phyloP scores from a whole-genome alignment of 2,113 vertebrate genomes.

The Acrocephalus arundinaceus region DNA sequence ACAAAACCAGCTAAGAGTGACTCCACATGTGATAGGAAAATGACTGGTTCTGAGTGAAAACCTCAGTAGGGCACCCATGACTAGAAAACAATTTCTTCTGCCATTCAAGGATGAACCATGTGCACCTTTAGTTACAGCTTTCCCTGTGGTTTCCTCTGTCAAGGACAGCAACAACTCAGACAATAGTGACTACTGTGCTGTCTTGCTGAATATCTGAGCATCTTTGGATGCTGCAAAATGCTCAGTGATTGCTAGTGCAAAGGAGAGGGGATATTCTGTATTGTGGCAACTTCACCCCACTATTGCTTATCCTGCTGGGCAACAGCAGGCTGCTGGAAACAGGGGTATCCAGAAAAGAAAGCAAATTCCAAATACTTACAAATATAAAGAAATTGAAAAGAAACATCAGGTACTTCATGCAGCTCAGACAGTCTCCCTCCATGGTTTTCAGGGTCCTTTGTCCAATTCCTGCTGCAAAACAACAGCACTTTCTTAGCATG shows the following conservation, averaged over 20 bases:
- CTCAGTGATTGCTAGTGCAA: not conserved
- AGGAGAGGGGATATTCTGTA: not conserved
- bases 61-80: not conserved
- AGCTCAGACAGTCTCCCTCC: constrained; percentile 93
- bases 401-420: constrained; percentile 95
- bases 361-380: constrained; percentile 79
- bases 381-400: constrained; percentile 96
- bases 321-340: not conserved
- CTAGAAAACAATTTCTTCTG: not conserved
- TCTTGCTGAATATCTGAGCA: not conserved
- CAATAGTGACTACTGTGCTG: not conserved
- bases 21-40: not conserved
- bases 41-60: not conserved
- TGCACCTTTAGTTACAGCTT: not conserved
- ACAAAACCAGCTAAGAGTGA: not conserved
- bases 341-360: not conserved
- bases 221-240: not conserved
- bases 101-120: not conserved
- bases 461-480: constrained; percentile 79
- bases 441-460: constrained; percentile 76
- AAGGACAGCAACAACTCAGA: not conserved
- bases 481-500: not conserved
- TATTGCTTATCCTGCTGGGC: not conserved
- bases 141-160: not conserved
- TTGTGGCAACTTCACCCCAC: not conserved